phyloP scores from a whole-genome alignment of 2,797 vertebrate genomes.

The Sylvilagus floridanus region DNA sequence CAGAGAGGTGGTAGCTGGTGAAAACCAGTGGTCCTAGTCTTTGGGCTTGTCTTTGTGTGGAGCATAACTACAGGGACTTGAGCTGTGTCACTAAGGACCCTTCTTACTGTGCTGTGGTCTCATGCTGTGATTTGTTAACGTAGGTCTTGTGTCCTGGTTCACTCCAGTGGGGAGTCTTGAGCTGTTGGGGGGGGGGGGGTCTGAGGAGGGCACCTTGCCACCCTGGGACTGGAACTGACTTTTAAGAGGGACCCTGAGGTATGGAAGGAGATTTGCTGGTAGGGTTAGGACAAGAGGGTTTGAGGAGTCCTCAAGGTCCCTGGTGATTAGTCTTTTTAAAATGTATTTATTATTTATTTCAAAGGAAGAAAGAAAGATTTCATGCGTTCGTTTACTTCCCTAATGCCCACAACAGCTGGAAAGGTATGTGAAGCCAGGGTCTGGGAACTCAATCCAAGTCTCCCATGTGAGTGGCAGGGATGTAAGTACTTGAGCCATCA shows the following conservation, averaged over 20 bases:
- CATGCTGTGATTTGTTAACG: background rate
- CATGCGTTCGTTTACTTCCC: too few relatives aligned
- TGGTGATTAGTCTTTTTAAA: background rate
- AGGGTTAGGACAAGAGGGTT: background rate
- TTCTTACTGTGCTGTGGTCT: background rate
- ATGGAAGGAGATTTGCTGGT: too few relatives aligned
- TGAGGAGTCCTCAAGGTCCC: background rate
- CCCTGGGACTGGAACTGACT: too few relatives aligned
- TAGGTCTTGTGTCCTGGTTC: background rate
- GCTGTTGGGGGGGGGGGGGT: background rate
- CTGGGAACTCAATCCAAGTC: too few relatives aligned
- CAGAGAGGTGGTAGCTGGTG: background rate
- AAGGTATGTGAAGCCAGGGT: too few relatives aligned
- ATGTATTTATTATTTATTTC: too few relatives aligned
- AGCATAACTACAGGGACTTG: background rate
- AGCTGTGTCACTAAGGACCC: background rate
- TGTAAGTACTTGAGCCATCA: too few relatives aligned
- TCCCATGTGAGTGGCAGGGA: too few relatives aligned
- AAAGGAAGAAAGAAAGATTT: too few relatives aligned
- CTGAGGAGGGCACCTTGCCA: background rate
- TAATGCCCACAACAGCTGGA: too few relatives aligned
- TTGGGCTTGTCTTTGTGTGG: background rate
- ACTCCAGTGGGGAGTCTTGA: background rate
- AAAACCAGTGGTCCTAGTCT: background rate
- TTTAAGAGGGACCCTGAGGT: too few relatives aligned